phyloP scores from a whole-genome alignment of 2,797 vertebrate species.

The Syngnathus rostellatus region DNA sequence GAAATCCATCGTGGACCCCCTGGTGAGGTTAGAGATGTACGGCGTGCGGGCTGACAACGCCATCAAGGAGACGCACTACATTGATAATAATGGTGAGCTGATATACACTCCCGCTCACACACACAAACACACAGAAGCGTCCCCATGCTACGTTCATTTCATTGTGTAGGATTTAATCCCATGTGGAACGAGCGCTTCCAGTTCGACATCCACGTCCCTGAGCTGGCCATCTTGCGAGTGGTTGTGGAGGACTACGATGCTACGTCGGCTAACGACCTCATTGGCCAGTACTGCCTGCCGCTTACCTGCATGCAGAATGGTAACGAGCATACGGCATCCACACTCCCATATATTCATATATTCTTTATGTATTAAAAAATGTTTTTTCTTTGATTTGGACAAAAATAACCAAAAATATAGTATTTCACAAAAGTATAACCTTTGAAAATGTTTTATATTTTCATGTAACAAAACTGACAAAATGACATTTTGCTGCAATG shows the following conservation, averaged over 20 bases:
- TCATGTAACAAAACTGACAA: too few relatives aligned
- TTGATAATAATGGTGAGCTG: constrained; percentile 82
- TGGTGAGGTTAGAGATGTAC: constrained; percentile 78
- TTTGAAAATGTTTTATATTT: too few relatives aligned
- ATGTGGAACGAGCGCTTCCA: constrained; percentile 77
- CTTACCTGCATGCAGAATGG: constrained; percentile 81
- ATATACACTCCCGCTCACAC: background rate
- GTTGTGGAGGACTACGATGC: constrained; percentile 85
- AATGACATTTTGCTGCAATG: background rate
- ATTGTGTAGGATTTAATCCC: constrained; percentile 81
- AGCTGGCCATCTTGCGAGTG: constrained; percentile 81
- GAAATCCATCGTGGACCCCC: constrained; percentile 89
- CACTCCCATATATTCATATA: too few relatives aligned
- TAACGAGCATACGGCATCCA: constrained; percentile 44
- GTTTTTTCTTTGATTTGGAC: too few relatives aligned
- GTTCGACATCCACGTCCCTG: constrained; percentile 76
- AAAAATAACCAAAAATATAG: too few relatives aligned
- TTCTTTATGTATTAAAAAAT: too few relatives aligned
- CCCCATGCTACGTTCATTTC: background rate
- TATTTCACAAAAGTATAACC: too few relatives aligned
- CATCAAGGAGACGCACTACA: constrained; percentile 73
- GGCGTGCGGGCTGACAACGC: constrained; percentile 73
- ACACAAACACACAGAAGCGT: background rate
- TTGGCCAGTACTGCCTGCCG: constrained; percentile 85
- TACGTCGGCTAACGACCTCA: constrained; percentile 78